Percentiles rank a stretch among this genome's conserved stretches.
Conservation (phyloP, 2,888 invertebrate species). For the Creontiades dilutus region DNA sequence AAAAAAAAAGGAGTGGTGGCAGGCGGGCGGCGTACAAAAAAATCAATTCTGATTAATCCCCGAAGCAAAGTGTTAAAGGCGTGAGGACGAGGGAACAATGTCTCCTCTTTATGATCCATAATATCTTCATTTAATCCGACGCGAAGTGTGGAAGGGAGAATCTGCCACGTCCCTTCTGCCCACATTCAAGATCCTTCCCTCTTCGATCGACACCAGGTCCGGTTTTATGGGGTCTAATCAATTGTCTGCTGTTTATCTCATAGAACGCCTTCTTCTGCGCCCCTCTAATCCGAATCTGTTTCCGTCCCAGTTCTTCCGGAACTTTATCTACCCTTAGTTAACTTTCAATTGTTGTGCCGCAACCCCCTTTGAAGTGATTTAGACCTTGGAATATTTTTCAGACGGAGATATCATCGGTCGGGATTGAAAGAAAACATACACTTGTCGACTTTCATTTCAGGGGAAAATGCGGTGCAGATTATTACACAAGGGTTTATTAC, state of each 20-base stretch:
- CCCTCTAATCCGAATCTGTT: slow-evolving; percentile 28
- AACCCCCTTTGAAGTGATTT: slow-evolving; percentile 26
- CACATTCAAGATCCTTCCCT: slow-evolving; percentile 28
- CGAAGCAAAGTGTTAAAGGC: slow-evolving; percentile 73
- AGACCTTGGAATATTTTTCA: not conserved
- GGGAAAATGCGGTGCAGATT: not conserved
- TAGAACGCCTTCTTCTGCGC: not conserved
- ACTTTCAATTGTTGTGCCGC: slow-evolving; percentile 47
- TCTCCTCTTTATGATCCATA: slow-evolving; percentile 77
- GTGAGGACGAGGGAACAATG: slow-evolving; percentile 64
- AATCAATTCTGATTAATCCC: slow-evolving; percentile 76
- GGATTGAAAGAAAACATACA: not conserved
- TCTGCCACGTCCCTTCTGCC: slow-evolving; percentile 42
- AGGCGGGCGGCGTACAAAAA: slow-evolving; percentile 75
- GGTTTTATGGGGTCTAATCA: slow-evolving; percentile 68
- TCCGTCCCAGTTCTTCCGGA: slow-evolving; percentile 33
- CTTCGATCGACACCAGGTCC: slow-evolving; percentile 58
- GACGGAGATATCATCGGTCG: not conserved
- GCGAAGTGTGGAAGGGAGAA: slow-evolving; percentile 8
- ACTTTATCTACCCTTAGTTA: slow-evolving; percentile 47
- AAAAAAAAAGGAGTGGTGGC: slow-evolving; percentile 71
- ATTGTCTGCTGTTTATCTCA: slow-evolving; percentile 63
- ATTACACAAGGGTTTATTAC: no score
- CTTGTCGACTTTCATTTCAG: not conserved
- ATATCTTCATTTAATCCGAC: slow-evolving; percentile 76